phyloP scores from a whole-genome alignment of 2,113 vertebrate species.

The Ptilorrhoa leucosticta region DNA sequence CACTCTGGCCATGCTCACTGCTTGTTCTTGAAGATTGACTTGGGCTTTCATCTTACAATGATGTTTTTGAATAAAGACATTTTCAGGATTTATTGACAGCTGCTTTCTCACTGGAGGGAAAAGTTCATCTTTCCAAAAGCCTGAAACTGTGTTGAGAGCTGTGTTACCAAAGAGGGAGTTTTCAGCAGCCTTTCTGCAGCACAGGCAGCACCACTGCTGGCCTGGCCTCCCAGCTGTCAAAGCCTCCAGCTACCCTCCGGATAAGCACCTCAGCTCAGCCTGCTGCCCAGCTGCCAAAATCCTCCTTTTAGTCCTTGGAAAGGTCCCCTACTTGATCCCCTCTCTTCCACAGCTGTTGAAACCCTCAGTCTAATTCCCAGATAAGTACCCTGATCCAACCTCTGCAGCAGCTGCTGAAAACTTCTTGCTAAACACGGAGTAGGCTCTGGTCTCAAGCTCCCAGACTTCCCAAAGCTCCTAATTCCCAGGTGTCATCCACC shows the following conservation, averaged over 20 bases:
- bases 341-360: constrained; percentile 57
- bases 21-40: constrained; percentile 19
- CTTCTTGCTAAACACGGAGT: background rate
- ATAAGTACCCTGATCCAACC: constrained; percentile 42
- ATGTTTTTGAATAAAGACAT: constrained; percentile 33
- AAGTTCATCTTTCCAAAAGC: constrained; percentile 6
- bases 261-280: constrained; percentile 47
- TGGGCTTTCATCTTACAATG: constrained; percentile 34
- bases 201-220: background rate
- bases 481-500: constrained; percentile 54
- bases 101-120: constrained; percentile 31
- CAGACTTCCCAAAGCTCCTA: background rate
- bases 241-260: constrained; percentile 13
- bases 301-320: constrained; percentile 29
- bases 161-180: background rate
- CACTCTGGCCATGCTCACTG: background rate
- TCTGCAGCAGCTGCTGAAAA: constrained; percentile 43
- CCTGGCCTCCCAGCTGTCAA: constrained; percentile 28
- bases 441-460: background rate
- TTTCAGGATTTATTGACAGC: constrained; percentile 39
- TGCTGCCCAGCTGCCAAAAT: constrained; percentile 42
- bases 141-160: background rate
- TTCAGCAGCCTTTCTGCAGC: background rate
- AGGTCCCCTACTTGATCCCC: constrained; percentile 30
- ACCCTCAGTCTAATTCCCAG: constrained; percentile 23